These are phyloP conservation scores for Chanos chanos DNA, from an alignment of 2,797 vertebrate species.

Conservation along the genomic window DNA sequence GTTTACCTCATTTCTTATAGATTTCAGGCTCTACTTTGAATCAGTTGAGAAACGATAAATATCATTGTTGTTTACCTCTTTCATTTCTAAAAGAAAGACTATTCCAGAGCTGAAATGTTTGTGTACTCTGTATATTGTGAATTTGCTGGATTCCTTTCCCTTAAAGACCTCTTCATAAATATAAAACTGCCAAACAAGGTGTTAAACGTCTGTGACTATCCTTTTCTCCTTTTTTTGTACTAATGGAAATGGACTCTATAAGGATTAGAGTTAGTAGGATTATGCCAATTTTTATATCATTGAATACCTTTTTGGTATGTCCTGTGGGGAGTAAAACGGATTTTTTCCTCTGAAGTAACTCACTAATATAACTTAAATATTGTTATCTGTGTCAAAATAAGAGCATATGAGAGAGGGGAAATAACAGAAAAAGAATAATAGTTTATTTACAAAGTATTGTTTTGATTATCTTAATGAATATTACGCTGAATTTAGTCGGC, in stretches of 20 bases:
- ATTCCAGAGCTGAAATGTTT: slow-evolving; percentile 35
- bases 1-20: slow-evolving; percentile 43
- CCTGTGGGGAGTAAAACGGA: too few relatives aligned
- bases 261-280: slow-evolving; percentile 3
- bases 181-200: slow-evolving; percentile 43
- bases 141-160: slow-evolving; percentile 31
- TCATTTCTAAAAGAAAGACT: slow-evolving; percentile 41
- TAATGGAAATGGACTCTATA: slow-evolving; percentile 12
- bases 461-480: background rate
- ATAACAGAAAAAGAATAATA: background rate
- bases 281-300: background rate
- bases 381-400: slow-evolving; percentile 14
- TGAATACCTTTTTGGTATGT: too few relatives aligned
- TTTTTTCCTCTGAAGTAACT: too few relatives aligned
- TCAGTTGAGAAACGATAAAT: slow-evolving; percentile 33
- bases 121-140: slow-evolving; percentile 39
- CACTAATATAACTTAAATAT: too few relatives aligned
- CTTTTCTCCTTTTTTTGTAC: background rate
- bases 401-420: too few relatives aligned
- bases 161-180: slow-evolving; percentile 41
- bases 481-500: too few relatives aligned
- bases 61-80: slow-evolving; percentile 23
- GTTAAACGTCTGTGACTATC: slow-evolving; percentile 36
- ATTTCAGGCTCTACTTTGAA: slow-evolving; percentile 37
- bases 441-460: background rate